These are phyloP conservation scores for Pinctada fucata DNA, from an alignment of 2,888 invertebrate genomes.

Conservation along the genomic window DNA sequence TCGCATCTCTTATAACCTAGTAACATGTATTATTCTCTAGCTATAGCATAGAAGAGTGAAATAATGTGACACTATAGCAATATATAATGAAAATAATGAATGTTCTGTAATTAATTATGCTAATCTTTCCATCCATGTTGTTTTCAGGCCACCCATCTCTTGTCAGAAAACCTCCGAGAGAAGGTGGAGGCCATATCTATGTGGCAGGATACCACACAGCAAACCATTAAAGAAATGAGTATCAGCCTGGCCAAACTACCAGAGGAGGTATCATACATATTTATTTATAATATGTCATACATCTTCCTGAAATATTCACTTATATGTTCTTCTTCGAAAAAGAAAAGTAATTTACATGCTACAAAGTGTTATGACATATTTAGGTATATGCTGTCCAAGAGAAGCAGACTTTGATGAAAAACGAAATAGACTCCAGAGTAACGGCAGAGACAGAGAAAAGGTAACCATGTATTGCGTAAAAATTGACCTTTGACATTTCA, in stretches of 20 bases:
- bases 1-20: too few relatives aligned
- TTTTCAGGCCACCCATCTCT: slow-evolving; percentile 57
- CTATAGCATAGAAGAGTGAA: too few relatives aligned
- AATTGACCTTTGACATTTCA: too few relatives aligned
- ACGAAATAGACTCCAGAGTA: slow-evolving; percentile 67
- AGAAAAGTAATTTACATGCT: background rate
- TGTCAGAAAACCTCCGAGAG: slow-evolving; percentile 67
- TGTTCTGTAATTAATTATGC: too few relatives aligned
- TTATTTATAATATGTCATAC: background rate
- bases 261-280: slow-evolving; percentile 63
- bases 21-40: too few relatives aligned
- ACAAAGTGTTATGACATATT: background rate
- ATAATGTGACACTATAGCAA: too few relatives aligned
- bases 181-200: slow-evolving; percentile 67
- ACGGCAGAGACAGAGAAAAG: slow-evolving; percentile 67
- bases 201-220: slow-evolving; percentile 72
- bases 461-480: slow-evolving; percentile 40
- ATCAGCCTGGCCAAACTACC: slow-evolving; percentile 63
- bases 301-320: background rate
- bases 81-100: too few relatives aligned
- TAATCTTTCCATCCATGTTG: too few relatives aligned
- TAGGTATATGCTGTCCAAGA: slow-evolving; percentile 71
- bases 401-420: slow-evolving; percentile 67
- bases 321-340: background rate
- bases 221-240: slow-evolving; percentile 68